Conservation (phyloP, 2,888 invertebrate species). For the Oscheius sp. region DNA sequence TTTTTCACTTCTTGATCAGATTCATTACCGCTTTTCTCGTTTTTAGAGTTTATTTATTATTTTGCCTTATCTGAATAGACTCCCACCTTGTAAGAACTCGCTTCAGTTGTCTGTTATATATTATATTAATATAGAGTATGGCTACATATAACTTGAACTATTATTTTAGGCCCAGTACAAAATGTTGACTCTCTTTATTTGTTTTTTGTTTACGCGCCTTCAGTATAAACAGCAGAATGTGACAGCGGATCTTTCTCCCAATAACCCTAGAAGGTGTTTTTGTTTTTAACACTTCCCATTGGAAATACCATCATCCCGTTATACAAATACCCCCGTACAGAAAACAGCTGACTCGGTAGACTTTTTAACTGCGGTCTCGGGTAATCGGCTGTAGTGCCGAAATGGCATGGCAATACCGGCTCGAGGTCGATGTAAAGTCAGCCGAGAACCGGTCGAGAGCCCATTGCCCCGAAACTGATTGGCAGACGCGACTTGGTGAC, state of each 20-base stretch:
- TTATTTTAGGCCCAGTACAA: background rate
- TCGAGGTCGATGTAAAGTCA: slow-evolving; percentile 24
- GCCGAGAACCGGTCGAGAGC: slow-evolving; percentile 28
- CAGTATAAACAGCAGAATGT: background rate
- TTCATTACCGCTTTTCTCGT: background rate
- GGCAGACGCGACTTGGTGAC: slow-evolving; percentile 17
- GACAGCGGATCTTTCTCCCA: background rate
- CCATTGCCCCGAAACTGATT: slow-evolving; percentile 22
- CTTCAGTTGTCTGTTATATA: too few relatives aligned
- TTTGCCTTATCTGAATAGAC: background rate
- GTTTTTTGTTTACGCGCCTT: slow-evolving; percentile 5
- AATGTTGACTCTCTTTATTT: slow-evolving; percentile 8
- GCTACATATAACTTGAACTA: background rate
- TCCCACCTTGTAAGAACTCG: background rate
- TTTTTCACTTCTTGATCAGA: background rate
- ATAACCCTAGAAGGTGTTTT: background rate
- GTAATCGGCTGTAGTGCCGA: slow-evolving; percentile 16
- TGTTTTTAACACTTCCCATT: background rate
- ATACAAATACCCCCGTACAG: slow-evolving; percentile 1
- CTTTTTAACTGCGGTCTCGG: slow-evolving; percentile 21
- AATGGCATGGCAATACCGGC: slow-evolving; percentile 26
- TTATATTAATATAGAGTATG: too few relatives aligned
- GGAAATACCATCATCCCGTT: background rate
- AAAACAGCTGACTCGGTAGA: slow-evolving; percentile 8
- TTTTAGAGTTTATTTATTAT: background rate